Base-by-base conservation (phyloP, 2,888 invertebrate genomes). In the Tetragonisca angustula region DNA sequence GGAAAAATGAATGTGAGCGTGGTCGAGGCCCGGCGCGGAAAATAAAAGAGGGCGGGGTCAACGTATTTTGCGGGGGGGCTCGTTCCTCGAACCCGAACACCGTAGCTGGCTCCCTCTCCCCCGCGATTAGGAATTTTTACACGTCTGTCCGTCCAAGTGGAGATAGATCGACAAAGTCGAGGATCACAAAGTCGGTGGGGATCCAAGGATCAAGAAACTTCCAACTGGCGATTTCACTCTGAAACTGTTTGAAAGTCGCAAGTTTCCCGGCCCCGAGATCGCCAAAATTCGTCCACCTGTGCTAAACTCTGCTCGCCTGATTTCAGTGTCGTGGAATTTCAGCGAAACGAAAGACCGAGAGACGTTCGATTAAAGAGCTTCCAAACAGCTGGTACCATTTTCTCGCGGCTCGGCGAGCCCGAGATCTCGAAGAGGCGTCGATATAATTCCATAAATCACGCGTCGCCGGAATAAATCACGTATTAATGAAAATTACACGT, bases 401-500 rank as follows among this genome's bases (percentile, higher is more conserved):
- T 43, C 32, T 32, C 43, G 43, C 11, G 50, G 19, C 36, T 19
- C 13, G 13, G 24, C 27, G n/a, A 36, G 49, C 9, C 65, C 13
- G 24, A n/a, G 24, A 15, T 32, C 36, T 52, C 43, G 54, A 52
- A 65, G 19, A 19, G 67, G 75, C 81, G 81, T 76, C 76, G 76
- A 76, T 64, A 76, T 64, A 54, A 81, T 76, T 75, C 71, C 56
- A 81, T 83, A 83, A 83, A 84, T 84, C 84, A 83, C 84, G 64
- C 43, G 54, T 70, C 64, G 69, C 50, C 43, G 62, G 78, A 68
- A 84, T 84, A 83, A 84, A 84, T 81, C 87, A 87, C 64, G 79
- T 77, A 87, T 87, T 83, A 86, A 87, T 87, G 81, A 86, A 83
- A 87, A 87, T 87, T 87, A 83, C 83, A 87, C 81, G 72, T 62